Evolutionary conservation across 2,888 invertebrate species (phyloP), one percentile per base, ranked within the genome.

Genomic region (Malthinus flaveolus): DNA sequence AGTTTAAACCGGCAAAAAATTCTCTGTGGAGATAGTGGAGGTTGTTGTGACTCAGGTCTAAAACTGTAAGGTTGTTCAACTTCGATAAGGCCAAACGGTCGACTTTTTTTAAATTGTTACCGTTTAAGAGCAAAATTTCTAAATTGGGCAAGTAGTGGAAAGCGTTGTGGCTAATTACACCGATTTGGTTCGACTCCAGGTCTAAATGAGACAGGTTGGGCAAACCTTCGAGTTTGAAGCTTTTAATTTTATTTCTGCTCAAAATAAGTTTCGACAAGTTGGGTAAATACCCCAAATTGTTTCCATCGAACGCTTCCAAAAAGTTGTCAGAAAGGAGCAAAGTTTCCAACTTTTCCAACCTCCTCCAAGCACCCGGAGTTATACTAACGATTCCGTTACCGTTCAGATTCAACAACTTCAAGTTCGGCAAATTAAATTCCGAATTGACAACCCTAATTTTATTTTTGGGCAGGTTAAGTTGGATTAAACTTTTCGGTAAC

Each of bases 21-120:
- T 36, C 45, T 2, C 32, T 8, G 7, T 45, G 35, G 1, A 56
- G 36, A 23, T 37, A 36, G 8, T 23, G 7, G 1, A 59, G 9
- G 0, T 46, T 7, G 13, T 59, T 59, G 11, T 49, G 32, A 4
- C 50, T 31, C 23, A 59, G 31, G 42, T 59, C 54, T 0, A 59
- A 32, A 35, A 49, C 54, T 37, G 11, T 49, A 1, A 55, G 31
- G 5, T 10, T 7, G 1, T 8, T 31, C 10, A 54, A 11, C 10
- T 8, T 23, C 3, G 10, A 13, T 34, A 50, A 47, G 4, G 44
- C 35, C 32, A 49, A 45, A n/a, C 34, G 34, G 45, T 50, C n/a
- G 32, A 59, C 9, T 15, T 3, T 32, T 10, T 11, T 15, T 1
- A 59, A 12, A n/a, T 45, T 39, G 15, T 59, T 59, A 9, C 54